Percentiles rank a stretch among this genome's conserved stretches.
These are phyloP conservation scores for Mormyrops attenuatus DNA, from an alignment of 2,797 vertebrate species.

Conservation along the genomic window DNA sequence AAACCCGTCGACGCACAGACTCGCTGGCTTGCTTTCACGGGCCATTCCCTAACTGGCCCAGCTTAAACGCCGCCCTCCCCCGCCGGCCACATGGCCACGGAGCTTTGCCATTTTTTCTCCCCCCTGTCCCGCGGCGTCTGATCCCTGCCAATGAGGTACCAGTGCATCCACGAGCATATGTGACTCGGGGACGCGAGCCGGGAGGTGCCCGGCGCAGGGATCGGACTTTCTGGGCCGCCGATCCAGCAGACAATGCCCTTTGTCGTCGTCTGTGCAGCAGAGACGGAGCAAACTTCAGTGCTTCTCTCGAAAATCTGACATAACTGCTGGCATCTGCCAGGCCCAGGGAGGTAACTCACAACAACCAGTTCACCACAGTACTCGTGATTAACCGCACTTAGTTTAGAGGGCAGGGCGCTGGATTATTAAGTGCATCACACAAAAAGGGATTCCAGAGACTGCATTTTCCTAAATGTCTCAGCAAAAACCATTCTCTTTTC, in stretches of 20 bases:
- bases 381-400: not conserved
- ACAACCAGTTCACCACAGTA: not conserved
- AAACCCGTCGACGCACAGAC: conserved; percentile 56
- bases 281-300: not conserved
- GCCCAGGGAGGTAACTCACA: not conserved
- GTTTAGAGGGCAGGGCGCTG: not conserved
- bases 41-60: conserved; percentile 52
- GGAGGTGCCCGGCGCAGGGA: conserved; percentile 15
- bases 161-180: conserved; percentile 51
- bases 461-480: not conserved
- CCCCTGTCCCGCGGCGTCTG: conserved; percentile 43
- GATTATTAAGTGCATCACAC: not conserved
- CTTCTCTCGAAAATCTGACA: not conserved
- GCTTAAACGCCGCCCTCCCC: conserved; percentile 60
- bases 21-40: conserved; percentile 59
- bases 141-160: conserved; percentile 49
- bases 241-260: not conserved
- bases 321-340: not conserved
- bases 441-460: not conserved
- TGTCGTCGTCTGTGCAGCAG: not conserved
- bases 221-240: not conserved
- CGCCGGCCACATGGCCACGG: conserved; percentile 44
- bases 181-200: conserved; percentile 32
- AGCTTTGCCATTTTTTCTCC: conserved; percentile 32
- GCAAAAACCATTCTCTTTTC: not conserved